Base-by-base conservation (phyloP, 1,140 invertebrate species). In the Euura lappo region DNA sequence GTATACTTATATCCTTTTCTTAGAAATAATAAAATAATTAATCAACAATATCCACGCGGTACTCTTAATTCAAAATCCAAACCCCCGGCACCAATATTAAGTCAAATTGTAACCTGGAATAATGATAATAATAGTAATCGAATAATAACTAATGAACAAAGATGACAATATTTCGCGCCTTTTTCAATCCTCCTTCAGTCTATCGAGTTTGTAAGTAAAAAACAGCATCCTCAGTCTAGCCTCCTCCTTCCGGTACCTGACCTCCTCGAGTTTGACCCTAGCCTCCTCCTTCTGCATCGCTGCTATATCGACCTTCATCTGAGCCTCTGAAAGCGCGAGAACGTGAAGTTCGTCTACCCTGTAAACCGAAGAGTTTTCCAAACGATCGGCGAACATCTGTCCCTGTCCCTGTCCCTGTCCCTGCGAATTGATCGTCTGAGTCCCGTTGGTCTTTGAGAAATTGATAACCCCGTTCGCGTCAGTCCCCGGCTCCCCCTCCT, bases 251-350 rank as follows among this genome's bases (percentile, higher is more conserved):
- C 76, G 78, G 72, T 81, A 83, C 46, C 79, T 75, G 46, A 80
- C 81, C 65, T 83, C 81, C 60, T 83, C 80, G 42, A 83, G 72
- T 47, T 81, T 82, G 45, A 82, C 73, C 45, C 75, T 78, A 6
- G 79, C 79, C 51, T 82, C 81, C 43, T 83, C 80, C 51, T 83
- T 83, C 42, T 81, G 67, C 72, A 82, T 76, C 1, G 79, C 77
- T 0, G 80, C 80, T 10, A 78, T 79, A 11, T 83, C 79, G 8
- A 83, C 77, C 44, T 80, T 83, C 45, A 83, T 80, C 68, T 80
- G 79, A 6, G 79, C 80, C 10, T 83, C 80, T 2, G 79, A 81
- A 6, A 83, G 75, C 3, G 79, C 74, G 6, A 78, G 74, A 11
- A 77, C 70, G 10, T 81, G 74, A 60, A 83, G 7, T 28, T 79